Percentiles rank a stretch among this genome's conserved stretches.
Conservation (phyloP, 1,140 invertebrate genomes). For the Zophobas morio region DNA sequence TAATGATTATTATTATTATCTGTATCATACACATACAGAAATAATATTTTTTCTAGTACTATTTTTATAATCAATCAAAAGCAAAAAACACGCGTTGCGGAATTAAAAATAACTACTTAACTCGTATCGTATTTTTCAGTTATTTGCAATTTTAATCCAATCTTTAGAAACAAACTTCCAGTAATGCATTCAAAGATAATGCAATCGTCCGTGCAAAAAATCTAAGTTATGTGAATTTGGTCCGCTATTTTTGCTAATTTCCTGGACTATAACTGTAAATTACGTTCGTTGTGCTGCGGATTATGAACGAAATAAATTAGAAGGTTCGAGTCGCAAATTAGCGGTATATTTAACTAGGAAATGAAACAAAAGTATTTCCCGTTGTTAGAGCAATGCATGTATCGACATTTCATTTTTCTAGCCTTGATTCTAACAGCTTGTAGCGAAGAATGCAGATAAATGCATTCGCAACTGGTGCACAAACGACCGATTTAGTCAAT, state of each 20-base stretch:
- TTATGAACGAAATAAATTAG: slow-evolving; percentile 4
- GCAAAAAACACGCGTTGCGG: no score
- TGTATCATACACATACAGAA: background rate
- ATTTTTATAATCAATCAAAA: no score
- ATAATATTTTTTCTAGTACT: background rate
- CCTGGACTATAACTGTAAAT: slow-evolving; percentile 1
- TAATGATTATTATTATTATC: background rate
- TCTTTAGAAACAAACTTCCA: no score
- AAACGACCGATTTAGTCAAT: background rate
- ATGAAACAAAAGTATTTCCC: slow-evolving; percentile 42
- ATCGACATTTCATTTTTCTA: slow-evolving; percentile 40
- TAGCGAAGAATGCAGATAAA: slow-evolving; percentile 27
- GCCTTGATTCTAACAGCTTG: slow-evolving; percentile 30
- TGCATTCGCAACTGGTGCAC: slow-evolving; percentile 9
- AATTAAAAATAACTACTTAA: no score
- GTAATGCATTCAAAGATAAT: no score
- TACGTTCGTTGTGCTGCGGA: background rate
- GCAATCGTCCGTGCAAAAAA: no score
- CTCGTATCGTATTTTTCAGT: no score
- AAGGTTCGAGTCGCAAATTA: slow-evolving; percentile 37
- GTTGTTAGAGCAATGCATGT: slow-evolving; percentile 28
- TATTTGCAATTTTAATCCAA: no score
- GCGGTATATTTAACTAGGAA: slow-evolving; percentile 46
- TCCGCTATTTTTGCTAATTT: background rate
- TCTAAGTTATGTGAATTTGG: background rate